Conservation (phyloP, 2,888 invertebrate species). For the Automeris io region DNA sequence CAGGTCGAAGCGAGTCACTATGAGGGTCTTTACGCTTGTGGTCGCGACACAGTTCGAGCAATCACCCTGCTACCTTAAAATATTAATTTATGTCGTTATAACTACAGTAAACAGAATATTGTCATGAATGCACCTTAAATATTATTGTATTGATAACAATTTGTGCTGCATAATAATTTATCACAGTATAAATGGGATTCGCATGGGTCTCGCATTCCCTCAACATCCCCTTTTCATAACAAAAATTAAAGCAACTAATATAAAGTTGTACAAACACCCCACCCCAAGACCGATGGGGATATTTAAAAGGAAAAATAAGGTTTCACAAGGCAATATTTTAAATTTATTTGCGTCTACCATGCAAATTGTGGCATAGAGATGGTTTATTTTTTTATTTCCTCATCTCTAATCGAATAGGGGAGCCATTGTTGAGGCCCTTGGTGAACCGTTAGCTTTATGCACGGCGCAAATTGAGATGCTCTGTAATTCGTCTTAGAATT, state of each 20-base stretch:
- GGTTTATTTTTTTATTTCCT: slow-evolving; percentile 49
- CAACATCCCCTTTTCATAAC: slow-evolving; percentile 1
- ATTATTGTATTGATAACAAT: too few species aligned
- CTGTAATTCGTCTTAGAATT: neutral
- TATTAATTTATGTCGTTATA: too few species aligned
- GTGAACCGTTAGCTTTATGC: slow-evolving; percentile 9
- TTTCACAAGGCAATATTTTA: slow-evolving; percentile 63
- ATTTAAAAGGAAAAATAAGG: slow-evolving; percentile 33
- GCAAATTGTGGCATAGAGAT: slow-evolving; percentile 71
- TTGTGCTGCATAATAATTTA: slow-evolving; percentile 1
- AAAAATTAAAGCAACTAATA: slow-evolving; percentile 5
- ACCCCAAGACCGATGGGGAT: slow-evolving; percentile 5
- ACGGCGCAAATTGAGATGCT: slow-evolving; percentile 3
- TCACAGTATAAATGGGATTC: slow-evolving; percentile 5
- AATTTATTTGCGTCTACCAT: slow-evolving; percentile 73
- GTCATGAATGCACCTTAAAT: too few species aligned
- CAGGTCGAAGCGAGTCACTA: too few species aligned
- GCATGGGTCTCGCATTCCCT: slow-evolving; percentile 15
- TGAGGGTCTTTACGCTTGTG: too few species aligned
- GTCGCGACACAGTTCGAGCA: too few species aligned
- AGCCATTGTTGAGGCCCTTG: slow-evolving; percentile 50
- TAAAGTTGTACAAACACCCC: slow-evolving; percentile 5
- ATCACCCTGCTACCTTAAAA: too few species aligned
- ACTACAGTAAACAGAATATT: too few species aligned
- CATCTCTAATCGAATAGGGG: slow-evolving; percentile 65